Conservation (phyloP, 2,797 vertebrate species). For the Coreius guichenoti region DNA sequence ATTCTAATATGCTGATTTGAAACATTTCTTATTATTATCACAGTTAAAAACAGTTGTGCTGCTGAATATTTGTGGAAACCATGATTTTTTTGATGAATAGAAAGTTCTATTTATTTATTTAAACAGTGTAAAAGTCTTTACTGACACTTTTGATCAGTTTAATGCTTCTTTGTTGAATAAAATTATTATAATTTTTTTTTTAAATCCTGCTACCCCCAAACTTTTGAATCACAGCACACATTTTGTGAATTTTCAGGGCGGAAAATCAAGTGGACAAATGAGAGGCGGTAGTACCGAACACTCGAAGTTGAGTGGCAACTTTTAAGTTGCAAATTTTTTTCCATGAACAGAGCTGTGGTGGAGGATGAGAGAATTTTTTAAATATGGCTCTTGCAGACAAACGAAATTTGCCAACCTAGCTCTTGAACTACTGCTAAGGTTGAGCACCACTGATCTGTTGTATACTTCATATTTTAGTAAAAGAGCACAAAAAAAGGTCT, state of each 20-base stretch:
- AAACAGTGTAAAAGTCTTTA: no score
- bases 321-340: background rate
- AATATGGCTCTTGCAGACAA: background rate
- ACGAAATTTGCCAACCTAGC: background rate
- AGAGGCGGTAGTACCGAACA: background rate
- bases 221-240: background rate
- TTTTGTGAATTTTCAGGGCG: background rate
- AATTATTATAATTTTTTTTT: background rate
- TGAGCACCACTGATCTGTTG: background rate
- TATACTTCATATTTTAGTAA: background rate
- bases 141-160: background rate
- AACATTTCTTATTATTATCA: background rate
- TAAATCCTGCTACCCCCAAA: background rate
- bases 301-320: background rate
- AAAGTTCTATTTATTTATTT: no score
- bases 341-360: background rate
- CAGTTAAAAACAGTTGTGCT: background rate
- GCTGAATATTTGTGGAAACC: background rate
- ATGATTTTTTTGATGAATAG: background rate
- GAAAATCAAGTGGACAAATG: background rate
- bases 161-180: background rate
- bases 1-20: background rate
- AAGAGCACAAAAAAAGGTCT: background rate
- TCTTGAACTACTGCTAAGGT: slow-evolving; percentile 5
- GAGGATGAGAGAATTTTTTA: background rate